Evolutionary conservation across 2,797 vertebrate species (phyloP).

Genomic region (Syngnathus rostellatus): DNA sequence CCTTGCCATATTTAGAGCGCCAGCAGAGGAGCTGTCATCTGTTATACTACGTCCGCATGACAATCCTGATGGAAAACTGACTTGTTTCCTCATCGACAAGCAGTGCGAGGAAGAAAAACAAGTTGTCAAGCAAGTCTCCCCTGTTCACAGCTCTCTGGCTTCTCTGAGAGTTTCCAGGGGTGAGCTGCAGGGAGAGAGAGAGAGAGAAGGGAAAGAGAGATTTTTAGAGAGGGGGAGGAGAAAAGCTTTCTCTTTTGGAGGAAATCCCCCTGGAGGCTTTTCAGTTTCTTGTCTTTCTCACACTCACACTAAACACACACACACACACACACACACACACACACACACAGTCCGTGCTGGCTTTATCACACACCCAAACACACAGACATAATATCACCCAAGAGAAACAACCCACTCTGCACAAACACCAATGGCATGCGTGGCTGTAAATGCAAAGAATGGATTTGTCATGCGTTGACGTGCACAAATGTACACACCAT

Average conservation of each 20-base stretch:
- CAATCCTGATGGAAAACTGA: constrained; percentile 23
- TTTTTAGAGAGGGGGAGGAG: constrained; percentile 49
- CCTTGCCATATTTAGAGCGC: constrained; percentile 49
- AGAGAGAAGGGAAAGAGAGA: constrained; percentile 24
- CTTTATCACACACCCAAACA: constrained; percentile 17
- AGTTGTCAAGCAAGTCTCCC: constrained; percentile 34
- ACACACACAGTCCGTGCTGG: constrained; percentile 10
- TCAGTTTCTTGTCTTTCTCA: constrained; percentile 53
- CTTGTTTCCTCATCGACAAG: constrained; percentile 10
- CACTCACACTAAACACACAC: constrained; percentile 8
- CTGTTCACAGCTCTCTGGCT: constrained; percentile 50
- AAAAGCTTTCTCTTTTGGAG: constrained; percentile 69
- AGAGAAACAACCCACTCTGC: constrained; percentile 11
- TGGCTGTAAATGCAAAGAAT: constrained; percentile 2
- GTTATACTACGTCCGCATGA: constrained; percentile 43
- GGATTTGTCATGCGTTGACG: constrained; percentile 9
- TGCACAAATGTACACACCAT: constrained; percentile 11
- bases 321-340: constrained; percentile 6
- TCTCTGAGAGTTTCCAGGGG: constrained; percentile 42
- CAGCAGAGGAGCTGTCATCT: constrained; percentile 24
- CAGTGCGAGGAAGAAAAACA: constrained; percentile 26
- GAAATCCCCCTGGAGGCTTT: constrained; percentile 76
- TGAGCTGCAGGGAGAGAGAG: constrained; percentile 12
- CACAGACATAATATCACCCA: constrained; percentile 15
- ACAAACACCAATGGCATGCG: constrained; percentile 18